Conservation (phyloP, 2,113 vertebrate species). For the Centropus bengalensis region DNA sequence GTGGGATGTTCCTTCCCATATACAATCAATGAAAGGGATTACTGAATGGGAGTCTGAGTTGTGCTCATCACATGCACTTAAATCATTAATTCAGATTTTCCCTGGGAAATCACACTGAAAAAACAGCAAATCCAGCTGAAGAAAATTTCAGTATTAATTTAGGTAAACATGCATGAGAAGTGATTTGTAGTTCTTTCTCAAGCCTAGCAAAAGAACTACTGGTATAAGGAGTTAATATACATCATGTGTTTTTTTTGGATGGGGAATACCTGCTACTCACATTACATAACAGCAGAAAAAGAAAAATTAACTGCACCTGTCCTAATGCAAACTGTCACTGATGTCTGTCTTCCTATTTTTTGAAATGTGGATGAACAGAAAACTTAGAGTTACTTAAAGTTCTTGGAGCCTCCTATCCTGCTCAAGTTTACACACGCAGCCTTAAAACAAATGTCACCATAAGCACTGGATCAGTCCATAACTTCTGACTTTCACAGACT, state of each 20-base stretch:
- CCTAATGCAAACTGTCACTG: background rate
- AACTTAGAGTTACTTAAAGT: background rate
- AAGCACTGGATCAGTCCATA: background rate
- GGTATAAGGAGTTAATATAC: background rate
- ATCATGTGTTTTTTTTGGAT: rapidly evolving
- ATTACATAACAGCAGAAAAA: background rate
- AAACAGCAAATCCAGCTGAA: background rate
- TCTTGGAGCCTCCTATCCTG: background rate
- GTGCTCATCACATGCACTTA: background rate
- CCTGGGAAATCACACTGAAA: background rate
- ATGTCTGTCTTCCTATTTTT: background rate
- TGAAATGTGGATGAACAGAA: background rate
- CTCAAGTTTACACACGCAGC: background rate
- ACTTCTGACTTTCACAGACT: background rate
- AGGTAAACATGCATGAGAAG: background rate
- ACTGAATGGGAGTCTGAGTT: background rate
- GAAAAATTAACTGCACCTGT: background rate
- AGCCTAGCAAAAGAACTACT: background rate
- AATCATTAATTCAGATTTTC: background rate
- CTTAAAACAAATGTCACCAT: background rate
- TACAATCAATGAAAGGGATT: background rate
- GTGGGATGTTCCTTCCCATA: background rate
- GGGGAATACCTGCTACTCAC: background rate
- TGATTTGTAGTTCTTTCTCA: background rate
- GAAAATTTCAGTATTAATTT: background rate